Conservation (phyloP, 1,140 invertebrate genomes). For the Drosophila lini region DNA sequence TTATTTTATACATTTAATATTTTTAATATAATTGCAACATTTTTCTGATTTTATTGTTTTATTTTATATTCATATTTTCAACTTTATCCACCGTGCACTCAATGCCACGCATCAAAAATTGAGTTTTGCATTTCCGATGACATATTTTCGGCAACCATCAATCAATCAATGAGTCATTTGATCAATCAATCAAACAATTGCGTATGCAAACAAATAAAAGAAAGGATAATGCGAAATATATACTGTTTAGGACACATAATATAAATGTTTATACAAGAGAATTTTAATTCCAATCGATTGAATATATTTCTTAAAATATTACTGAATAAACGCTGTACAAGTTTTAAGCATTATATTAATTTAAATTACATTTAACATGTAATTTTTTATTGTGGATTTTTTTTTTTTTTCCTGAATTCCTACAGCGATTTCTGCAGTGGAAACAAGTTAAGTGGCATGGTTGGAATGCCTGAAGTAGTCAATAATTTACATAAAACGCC, state of each 20-base stretch:
- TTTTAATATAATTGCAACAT: too few species aligned
- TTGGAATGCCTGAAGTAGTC: constrained; percentile 34
- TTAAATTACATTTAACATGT: too few species aligned
- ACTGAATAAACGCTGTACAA: neutral
- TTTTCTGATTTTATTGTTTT: too few species aligned
- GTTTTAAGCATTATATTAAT: neutral
- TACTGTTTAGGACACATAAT: neutral
- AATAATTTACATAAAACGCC: constrained; percentile 31
- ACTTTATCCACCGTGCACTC: constrained; percentile 15
- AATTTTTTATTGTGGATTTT: neutral
- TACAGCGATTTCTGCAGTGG: constrained; percentile 2
- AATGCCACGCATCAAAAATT: constrained; percentile 23
- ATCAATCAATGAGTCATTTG: constrained; percentile 32
- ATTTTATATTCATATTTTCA: too few species aligned
- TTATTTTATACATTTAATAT: too few species aligned
- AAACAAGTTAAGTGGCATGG: constrained; percentile 1
- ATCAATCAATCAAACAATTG: constrained; percentile 34
- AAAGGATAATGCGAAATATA: constrained; percentile 26
- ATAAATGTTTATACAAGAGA: neutral
- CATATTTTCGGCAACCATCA: constrained; percentile 36
- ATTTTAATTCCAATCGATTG: neutral
- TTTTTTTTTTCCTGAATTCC: neutral
- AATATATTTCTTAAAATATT: neutral
- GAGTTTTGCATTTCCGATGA: constrained; percentile 38
- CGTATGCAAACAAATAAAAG: constrained; percentile 19